A percentile compares a stretch with the other conserved stretches of the same genome.
Evolutionary conservation across 2,797 vertebrate species (phyloP).

Genomic region (Champsocephalus esox): DNA sequence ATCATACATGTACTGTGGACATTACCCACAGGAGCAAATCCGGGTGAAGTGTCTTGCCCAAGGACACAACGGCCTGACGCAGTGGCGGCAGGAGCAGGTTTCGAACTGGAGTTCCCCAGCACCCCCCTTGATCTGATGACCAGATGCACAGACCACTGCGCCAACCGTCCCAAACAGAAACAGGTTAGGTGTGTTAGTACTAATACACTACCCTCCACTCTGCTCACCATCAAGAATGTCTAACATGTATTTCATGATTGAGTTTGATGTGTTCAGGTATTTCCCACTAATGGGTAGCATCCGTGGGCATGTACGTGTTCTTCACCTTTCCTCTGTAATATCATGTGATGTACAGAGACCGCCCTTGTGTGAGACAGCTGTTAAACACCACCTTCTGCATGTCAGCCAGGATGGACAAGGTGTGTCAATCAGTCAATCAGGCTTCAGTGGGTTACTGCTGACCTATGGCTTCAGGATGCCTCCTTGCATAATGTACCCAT

Average conservation of each 20-base stretch:
- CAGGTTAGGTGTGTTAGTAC: no score
- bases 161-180: no score
- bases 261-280: constrained; percentile 18
- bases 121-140: no score
- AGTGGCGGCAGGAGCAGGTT: no score
- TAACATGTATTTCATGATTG: not conserved
- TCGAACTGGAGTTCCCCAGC: no score
- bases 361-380: constrained; percentile 15
- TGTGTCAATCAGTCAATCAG: constrained; percentile 16
- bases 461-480: constrained; percentile 5
- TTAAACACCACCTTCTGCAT: constrained; percentile 6
- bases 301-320: not conserved
- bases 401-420: constrained; percentile 5
- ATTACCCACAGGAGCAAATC: no score
- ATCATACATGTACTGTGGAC: no score
- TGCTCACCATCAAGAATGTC: not conserved
- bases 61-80: no score
- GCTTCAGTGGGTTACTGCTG: not conserved
- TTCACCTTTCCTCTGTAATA: not conserved
- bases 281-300: constrained; percentile 2
- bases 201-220: not conserved
- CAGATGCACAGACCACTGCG: no score
- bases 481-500: constrained; percentile 6
- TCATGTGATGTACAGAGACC: not conserved
- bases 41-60: no score